Conservation (phyloP, 2,113 vertebrate species). For the Orycteropus afer region DNA sequence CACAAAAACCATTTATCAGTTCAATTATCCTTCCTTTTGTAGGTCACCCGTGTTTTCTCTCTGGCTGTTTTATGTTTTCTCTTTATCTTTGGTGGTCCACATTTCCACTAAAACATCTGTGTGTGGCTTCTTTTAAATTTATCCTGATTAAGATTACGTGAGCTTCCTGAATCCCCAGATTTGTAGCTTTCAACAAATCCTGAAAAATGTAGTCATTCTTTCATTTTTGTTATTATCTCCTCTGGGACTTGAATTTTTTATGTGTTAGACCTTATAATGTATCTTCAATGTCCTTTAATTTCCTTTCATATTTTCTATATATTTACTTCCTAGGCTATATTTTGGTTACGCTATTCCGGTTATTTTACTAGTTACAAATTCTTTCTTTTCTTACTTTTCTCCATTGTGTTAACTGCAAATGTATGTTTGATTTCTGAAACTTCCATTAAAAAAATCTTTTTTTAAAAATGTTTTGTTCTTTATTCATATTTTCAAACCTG, state of each 20-base stretch:
- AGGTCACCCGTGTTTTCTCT: neutral
- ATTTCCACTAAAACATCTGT: neutral
- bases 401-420: neutral
- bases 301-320: neutral
- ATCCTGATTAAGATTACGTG: neutral
- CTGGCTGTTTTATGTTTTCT: neutral
- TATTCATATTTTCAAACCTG: neutral
- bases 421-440: neutral
- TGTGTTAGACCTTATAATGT: neutral
- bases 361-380: neutral
- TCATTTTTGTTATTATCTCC: too few species aligned
- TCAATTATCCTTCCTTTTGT: neutral
- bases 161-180: neutral
- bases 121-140: neutral
- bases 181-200: neutral
- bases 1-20: too few species aligned
- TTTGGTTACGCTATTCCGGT: neutral
- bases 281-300: neutral
- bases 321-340: neutral
- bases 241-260: neutral
- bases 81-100: neutral
- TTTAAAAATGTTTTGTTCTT: neutral
- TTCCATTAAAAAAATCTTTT: neutral
- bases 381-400: neutral
- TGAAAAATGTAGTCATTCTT: neutral